phyloP scores from a whole-genome alignment of 2,113 vertebrate genomes.

The Ceyx cyanopectus region DNA sequence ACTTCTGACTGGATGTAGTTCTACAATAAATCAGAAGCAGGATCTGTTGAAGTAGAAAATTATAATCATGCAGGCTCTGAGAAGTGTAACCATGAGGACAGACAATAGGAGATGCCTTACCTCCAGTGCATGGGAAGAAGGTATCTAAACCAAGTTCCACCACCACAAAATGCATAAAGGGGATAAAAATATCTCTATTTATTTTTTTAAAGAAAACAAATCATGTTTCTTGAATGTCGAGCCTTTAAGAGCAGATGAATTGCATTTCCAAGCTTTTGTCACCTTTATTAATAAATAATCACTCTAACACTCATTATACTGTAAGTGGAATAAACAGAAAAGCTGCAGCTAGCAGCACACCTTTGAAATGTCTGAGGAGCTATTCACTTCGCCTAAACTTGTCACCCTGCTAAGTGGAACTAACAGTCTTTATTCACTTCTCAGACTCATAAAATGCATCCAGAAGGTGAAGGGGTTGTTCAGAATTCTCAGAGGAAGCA shows the following conservation, averaged over 20 bases:
- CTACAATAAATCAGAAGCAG: neutral
- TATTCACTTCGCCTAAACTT: neutral
- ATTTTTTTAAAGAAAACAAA: neutral
- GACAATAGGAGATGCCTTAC: neutral
- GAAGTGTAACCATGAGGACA: accelerated
- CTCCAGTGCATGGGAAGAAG: neutral
- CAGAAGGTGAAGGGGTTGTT: neutral
- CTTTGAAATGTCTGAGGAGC: neutral
- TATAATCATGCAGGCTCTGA: accelerated
- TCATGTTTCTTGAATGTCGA: neutral
- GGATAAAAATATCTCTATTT: neutral
- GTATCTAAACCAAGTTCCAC: neutral
- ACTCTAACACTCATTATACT: neutral
- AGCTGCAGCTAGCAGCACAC: neutral
- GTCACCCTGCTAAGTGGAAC: neutral
- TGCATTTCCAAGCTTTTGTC: neutral
- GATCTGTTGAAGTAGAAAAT: neutral
- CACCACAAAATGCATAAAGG: neutral
- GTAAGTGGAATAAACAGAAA: neutral
- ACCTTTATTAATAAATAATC: neutral
- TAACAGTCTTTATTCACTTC: neutral
- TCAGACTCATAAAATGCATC: neutral
- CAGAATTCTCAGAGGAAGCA: neutral
- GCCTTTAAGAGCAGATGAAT: neutral
- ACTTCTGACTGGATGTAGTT: neutral